Evolutionary conservation across 2,888 invertebrate genomes (phyloP), one percentile per base, ranked within the genome.

Genomic region (Drosophila mulleri): DNA sequence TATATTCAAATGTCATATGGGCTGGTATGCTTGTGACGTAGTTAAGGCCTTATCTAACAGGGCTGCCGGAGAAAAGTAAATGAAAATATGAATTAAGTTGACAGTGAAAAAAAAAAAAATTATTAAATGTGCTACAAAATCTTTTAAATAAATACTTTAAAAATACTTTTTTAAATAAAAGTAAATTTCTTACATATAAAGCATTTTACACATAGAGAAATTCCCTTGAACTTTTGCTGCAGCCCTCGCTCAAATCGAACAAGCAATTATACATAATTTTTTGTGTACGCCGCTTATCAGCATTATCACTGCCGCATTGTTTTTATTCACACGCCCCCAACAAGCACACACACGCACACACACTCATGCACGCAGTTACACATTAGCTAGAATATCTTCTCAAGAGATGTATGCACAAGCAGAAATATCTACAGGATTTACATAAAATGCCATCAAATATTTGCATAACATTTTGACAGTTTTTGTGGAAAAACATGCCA

Each of bases 241-340:
- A 77, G 44, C 76, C 78, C 76, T 76, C 54, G 73, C 20, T 9
- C 37, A 57, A 52, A 70, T 59, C 48, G 53, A 60, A 62, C 35
- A 50, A 68, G 56, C 45, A 62, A 32, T 35, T 29, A 20, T 32
- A 9, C 16, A 26, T 57, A 57, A 48, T 65, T 56, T 44, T 50
- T 5, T 11, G 11, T 66, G n/a, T 18, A 18, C 29, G 50, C 26
- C 53, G 50, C 74, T 82, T 83, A 87, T 87, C 83, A 75, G 77
- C 42, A 56, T 73, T 89, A 90, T 82, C 80, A 80, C 74, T 88
- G 89, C 86, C 86, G 91, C 90, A 88, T 90, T 90, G 80, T 86
- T 80, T 78, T 86, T 76, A 82, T 89, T 90, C 89, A 87, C 90
- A 90, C 91, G 91, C 91, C 90, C 90, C 87, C 88, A 81, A 83